These are phyloP conservation scores for Cordilura impudica DNA, from an alignment of 2,888 invertebrate species.

Conservation along the genomic window DNA sequence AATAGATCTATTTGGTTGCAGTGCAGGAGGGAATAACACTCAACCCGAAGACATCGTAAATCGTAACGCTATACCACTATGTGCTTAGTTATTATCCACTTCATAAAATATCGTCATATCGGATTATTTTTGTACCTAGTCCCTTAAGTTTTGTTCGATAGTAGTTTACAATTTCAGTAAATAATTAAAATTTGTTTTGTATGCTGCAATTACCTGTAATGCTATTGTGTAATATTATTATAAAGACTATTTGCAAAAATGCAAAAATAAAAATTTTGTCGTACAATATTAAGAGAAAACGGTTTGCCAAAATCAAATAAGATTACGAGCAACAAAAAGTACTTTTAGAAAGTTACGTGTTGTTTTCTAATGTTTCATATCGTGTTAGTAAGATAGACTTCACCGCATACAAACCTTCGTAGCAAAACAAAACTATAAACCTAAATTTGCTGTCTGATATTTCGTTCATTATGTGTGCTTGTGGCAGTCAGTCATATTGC, in stretches of 20 bases:
- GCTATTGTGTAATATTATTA: slow-evolving; percentile 29
- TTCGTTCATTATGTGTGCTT: background rate
- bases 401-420: background rate
- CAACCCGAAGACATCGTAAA: too few species aligned
- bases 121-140: too few species aligned
- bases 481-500: slow-evolving; percentile 52
- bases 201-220: slow-evolving; percentile 34
- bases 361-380: slow-evolving; percentile 3
- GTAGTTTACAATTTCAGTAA: slow-evolving; percentile 17
- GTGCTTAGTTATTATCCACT: too few species aligned
- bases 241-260: slow-evolving; percentile 30
- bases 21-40: too few species aligned
- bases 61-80: too few species aligned
- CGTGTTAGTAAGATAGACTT: slow-evolving; percentile 14
- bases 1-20: too few species aligned
- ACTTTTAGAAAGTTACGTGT: slow-evolving; percentile 36
- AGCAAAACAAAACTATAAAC: slow-evolving; percentile 47
- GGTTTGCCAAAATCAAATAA: slow-evolving; percentile 60
- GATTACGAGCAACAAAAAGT: slow-evolving; percentile 23
- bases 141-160: too few species aligned
- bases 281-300: slow-evolving; percentile 42
- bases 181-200: background rate
- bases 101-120: too few species aligned
- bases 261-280: slow-evolving; percentile 45
- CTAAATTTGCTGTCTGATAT: slow-evolving; percentile 47